Evolutionary conservation across 2,888 invertebrate genomes (phyloP).

Genomic region (Drosophila lutescens): DNA sequence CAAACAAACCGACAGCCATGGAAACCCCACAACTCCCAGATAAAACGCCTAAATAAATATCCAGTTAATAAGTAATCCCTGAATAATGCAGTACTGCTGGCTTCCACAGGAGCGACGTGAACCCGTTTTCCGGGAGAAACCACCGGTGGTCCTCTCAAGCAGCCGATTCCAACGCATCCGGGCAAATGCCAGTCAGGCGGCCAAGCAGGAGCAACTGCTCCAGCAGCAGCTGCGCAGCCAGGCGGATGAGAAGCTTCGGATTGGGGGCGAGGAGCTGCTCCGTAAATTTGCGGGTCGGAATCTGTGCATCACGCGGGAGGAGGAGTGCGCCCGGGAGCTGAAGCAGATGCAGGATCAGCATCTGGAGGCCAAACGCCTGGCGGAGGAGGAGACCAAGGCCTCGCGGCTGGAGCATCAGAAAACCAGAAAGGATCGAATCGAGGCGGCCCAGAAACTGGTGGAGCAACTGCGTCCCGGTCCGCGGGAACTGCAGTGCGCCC

Average conservation of each 20-base stretch:
- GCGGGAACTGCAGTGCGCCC: slow-evolving; percentile 81
- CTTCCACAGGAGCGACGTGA: slow-evolving; percentile 63
- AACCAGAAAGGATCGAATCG: slow-evolving; percentile 72
- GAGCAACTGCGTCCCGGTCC: slow-evolving; percentile 82
- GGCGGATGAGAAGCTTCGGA: slow-evolving; percentile 50
- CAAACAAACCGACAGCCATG: slow-evolving; percentile 16
- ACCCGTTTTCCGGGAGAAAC: slow-evolving; percentile 53
- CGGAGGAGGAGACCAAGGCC: slow-evolving; percentile 65
- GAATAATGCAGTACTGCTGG: slow-evolving; percentile 65
- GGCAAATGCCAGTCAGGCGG: slow-evolving; percentile 50
- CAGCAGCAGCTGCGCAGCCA: slow-evolving; percentile 45
- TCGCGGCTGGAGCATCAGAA: slow-evolving; percentile 81
- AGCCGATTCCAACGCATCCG: slow-evolving; percentile 57
- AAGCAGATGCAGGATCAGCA: slow-evolving; percentile 23
- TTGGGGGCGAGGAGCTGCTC: slow-evolving; percentile 61
- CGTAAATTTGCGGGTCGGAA: slow-evolving; percentile 54
- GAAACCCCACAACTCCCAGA: slow-evolving; percentile 7
- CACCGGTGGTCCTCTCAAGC: slow-evolving; percentile 73
- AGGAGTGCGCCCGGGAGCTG: slow-evolving; percentile 55
- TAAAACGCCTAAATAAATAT: background rate
- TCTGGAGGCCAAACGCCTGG: slow-evolving; percentile 28
- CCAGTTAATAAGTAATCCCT: background rate
- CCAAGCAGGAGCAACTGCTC: slow-evolving; percentile 38
- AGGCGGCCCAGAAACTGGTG: slow-evolving; percentile 78
- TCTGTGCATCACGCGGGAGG: slow-evolving; percentile 51